Evolutionary conservation across 1,140 invertebrate species (phyloP).

Genomic region (Caenorhabditis remanei): DNA sequence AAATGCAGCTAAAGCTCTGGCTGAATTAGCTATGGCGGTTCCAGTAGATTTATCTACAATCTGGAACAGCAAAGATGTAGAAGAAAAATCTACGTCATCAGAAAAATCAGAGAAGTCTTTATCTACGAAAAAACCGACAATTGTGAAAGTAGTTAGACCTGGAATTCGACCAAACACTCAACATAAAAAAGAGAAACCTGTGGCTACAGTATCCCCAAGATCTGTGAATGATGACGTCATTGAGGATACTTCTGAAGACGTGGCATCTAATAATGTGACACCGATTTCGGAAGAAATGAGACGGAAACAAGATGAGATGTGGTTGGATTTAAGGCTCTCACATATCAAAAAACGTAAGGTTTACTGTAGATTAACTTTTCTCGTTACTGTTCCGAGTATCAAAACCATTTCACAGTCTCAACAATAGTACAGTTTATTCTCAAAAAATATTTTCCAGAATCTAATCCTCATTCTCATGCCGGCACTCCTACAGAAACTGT

Average conservation of each 20-base stretch:
- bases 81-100: not conserved
- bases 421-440: not conserved
- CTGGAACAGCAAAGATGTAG: not conserved
- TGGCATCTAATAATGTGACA: constrained; percentile 10
- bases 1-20: constrained; percentile 60
- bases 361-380: too few relatives aligned
- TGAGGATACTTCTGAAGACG: not conserved
- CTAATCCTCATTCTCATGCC: not conserved
- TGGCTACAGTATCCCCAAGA: constrained; percentile 40
- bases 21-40: constrained; percentile 50
- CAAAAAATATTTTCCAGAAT: not conserved
- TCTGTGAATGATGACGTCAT: not conserved
- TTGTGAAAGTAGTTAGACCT: constrained; percentile 33
- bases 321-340: constrained; percentile 12
- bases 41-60: constrained; percentile 39
- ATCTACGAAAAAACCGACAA: not conserved
- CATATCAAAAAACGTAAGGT: constrained; percentile 32
- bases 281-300: constrained; percentile 35
- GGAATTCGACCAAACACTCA: not conserved
- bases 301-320: constrained; percentile 36
- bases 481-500: not conserved
- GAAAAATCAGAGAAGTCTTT: not conserved
- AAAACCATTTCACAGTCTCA: too few relatives aligned
- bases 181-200: not conserved
- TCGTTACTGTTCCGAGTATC: too few relatives aligned